Percentiles rank a stretch among this genome's conserved stretches.
Conservation (phyloP, 2,113 vertebrate genomes). For the Plectropomus leopardus region DNA sequence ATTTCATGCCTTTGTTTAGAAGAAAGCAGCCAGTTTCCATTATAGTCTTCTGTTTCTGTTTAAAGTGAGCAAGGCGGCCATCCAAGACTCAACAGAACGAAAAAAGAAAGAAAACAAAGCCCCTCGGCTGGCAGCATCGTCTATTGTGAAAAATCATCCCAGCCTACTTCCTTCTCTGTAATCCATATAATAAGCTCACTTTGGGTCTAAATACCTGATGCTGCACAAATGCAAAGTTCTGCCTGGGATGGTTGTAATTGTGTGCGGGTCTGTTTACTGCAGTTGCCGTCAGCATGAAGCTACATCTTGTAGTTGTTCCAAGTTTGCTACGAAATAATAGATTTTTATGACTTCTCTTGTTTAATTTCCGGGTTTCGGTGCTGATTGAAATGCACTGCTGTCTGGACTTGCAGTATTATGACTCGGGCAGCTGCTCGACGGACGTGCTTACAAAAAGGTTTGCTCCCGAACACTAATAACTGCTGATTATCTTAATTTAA, state of each 20-base stretch:
- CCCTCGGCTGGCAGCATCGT: conserved; percentile 19
- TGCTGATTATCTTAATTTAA: conserved; percentile 46
- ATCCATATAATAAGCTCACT: conserved; percentile 32
- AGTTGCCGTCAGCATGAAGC: not conserved
- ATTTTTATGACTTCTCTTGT: conserved; percentile 29
- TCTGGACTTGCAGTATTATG: conserved; percentile 37
- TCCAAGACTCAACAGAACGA: conserved; percentile 54
- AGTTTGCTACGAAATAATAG: conserved; percentile 4
- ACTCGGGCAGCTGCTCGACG: conserved; percentile 45
- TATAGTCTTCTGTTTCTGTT: conserved; percentile 78
- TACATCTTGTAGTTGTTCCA: not conserved
- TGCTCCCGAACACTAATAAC: conserved; percentile 43
- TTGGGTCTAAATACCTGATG: conserved; percentile 43
- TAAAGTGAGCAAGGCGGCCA: conserved; percentile 53
- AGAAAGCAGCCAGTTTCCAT: conserved; percentile 68
- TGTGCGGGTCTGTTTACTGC: conserved; percentile 43
- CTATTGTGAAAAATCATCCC: conserved; percentile 47
- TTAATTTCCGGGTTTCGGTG: not conserved
- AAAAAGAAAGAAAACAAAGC: conserved; percentile 17
- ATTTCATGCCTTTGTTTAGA: conserved; percentile 69
- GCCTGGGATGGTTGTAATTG: conserved; percentile 27
- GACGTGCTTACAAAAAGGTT: conserved; percentile 28
- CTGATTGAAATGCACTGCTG: conserved; percentile 14
- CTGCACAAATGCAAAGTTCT: conserved; percentile 7
- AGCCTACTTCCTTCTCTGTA: conserved; percentile 12